Base-by-base conservation (phyloP, 2,113 vertebrate species). In the Pelobates fuscus region DNA sequence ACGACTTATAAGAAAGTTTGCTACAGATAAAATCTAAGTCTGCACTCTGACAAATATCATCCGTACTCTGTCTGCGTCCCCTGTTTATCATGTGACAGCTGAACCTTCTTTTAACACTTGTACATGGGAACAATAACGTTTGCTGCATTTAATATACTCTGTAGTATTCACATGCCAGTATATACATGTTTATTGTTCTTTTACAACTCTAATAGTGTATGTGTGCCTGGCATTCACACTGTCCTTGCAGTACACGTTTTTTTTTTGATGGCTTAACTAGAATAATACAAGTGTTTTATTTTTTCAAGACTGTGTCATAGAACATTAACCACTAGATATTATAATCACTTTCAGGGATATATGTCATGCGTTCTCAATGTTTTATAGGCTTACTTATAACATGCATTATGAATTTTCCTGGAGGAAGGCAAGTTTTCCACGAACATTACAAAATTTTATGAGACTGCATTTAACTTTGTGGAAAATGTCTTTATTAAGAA, bases 341-440 rank as follows among this genome's bases (percentile, higher is more conserved):
- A 21, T 63, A 65, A 43, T 65, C 62, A 65, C 8, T 37, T 20
- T 8, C 62, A 23, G 62, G n/a, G 8, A 2, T 32, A 15, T 20
- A n/a, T 12, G 30, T 17, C 60, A 55, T 18, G 52, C 2, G 52
- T 8, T 20, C 52, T 55, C 17, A 10, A 37, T 8, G 10, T 63
- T 63, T 63, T 63, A 65, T 65, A n/a, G 14, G 17, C n/a, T n/a
- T n/a, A n/a, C n/a, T n/a, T n/a, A 26, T 62, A 18, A 20, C n/a
- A 30, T 63, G 29, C 15, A 43, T 17, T 17, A 65, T 65, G 62
- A 43, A 63, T 63, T 37, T 63, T 63, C 58, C 58, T 29, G 25
- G 15, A 61, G 60, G 27, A 37, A 37, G 20, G 30, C 20, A 8
- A 37, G 32, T 65, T 65, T 65, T 44, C 62, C 62, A 43, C 21